A percentile compares a stretch with the other conserved stretches of the same genome.
Conservation (phyloP, 1,140 invertebrate species). For the Conopomorpha cramerella region DNA sequence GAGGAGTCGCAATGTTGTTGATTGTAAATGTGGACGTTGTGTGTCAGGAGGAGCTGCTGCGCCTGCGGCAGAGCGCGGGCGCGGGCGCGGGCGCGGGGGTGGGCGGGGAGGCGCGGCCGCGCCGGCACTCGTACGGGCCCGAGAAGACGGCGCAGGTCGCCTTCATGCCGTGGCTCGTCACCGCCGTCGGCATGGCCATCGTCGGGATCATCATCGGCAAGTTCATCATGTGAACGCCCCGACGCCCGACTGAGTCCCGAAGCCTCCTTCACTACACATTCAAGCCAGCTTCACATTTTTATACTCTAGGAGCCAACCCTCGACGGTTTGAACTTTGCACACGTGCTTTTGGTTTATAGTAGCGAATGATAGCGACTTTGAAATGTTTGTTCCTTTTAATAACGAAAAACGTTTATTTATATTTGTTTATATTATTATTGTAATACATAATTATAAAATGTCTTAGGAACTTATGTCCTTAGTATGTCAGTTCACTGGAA, state of each 20-base stretch:
- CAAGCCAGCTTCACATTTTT: constrained; percentile 32
- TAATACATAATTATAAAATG: too few species aligned
- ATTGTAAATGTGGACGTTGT: too few species aligned
- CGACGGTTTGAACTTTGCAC: constrained; percentile 65
- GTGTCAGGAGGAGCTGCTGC: constrained; percentile 64
- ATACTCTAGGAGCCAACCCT: constrained; percentile 67
- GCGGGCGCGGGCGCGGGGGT: constrained; percentile 24
- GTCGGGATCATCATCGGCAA: constrained; percentile 64
- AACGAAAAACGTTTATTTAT: too few species aligned
- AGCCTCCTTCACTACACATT: constrained; percentile 24
- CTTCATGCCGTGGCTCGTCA: constrained; percentile 56
- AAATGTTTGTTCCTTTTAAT: too few species aligned
- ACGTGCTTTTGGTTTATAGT: too few species aligned
- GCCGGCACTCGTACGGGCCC: constrained; percentile 48
- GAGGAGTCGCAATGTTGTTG: too few species aligned
- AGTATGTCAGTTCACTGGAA: too few species aligned
- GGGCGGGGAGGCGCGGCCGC: constrained; percentile 19
- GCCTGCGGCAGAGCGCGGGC: constrained; percentile 56
- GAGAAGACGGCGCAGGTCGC: constrained; percentile 46
- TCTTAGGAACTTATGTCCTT: too few species aligned
- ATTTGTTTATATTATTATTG: too few species aligned
- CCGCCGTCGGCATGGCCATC: constrained; percentile 58
- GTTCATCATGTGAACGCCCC: constrained; percentile 61
- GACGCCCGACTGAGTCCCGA: constrained; percentile 14
- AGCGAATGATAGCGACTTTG: too few species aligned